Conservation (phyloP, 2,113 vertebrate species). For the Pelodiscus sinensis region DNA sequence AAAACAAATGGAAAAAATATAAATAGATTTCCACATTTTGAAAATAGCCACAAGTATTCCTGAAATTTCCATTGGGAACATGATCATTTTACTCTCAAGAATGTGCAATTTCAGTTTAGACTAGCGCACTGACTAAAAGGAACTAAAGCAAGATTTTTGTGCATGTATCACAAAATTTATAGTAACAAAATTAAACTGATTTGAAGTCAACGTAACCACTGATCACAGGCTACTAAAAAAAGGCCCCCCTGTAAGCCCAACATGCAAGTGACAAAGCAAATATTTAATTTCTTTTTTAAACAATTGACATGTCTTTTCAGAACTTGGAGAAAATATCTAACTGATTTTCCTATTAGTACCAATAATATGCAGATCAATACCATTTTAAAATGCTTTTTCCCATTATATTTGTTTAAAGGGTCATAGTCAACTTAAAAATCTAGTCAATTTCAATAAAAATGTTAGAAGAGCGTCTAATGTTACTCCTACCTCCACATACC, state of each 20-base stretch:
- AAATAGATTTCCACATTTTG: constrained; percentile 68
- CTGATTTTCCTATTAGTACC: neutral
- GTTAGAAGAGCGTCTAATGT: neutral
- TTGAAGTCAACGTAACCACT: neutral
- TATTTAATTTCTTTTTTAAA: neutral
- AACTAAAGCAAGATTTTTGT: constrained; percentile 15
- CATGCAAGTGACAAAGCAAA: neutral
- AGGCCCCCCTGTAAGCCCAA: neutral
- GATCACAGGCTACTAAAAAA: neutral
- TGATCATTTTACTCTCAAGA: constrained; percentile 52
- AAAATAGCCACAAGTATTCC: constrained; percentile 70
- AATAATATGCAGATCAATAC: neutral
- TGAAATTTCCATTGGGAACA: constrained; percentile 67
- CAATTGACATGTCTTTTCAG: neutral
- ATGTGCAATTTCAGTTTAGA: constrained; percentile 55
- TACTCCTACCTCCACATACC: neutral
- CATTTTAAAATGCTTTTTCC: neutral
- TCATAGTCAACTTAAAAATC: neutral
- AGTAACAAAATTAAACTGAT: neutral
- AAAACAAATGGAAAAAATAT: constrained; percentile 66
- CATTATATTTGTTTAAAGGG: neutral
- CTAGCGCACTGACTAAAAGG: constrained; percentile 48
- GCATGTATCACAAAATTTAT: neutral
- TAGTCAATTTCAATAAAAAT: neutral
- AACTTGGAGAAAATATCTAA: neutral